Evolutionary conservation across 2,113 vertebrate genomes (phyloP).

Genomic region (Caloenas nicobarica): DNA sequence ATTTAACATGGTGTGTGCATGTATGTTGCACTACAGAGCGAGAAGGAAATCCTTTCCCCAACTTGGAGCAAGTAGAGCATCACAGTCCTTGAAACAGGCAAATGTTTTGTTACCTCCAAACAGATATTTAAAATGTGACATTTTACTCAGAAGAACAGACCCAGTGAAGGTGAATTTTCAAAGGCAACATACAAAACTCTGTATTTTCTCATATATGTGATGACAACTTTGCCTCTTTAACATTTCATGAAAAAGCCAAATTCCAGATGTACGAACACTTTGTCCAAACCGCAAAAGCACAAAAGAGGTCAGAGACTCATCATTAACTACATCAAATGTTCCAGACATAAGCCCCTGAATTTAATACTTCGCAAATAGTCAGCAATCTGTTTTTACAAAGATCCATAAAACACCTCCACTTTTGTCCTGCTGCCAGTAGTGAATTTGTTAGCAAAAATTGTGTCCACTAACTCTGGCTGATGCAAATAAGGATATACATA

Average conservation of each 20-base stretch:
- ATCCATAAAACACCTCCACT: neutral
- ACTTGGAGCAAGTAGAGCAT: neutral
- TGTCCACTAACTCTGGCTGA: neutral
- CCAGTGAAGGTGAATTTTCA: slow-evolving; percentile 1
- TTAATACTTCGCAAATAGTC: neutral
- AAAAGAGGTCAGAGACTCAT: neutral
- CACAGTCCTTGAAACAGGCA: neutral
- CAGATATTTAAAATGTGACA: neutral
- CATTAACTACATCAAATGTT: neutral
- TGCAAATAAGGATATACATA: neutral
- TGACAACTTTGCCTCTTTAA: neutral
- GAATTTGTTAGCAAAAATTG: neutral
- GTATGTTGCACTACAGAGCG: neutral
- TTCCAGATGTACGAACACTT: neutral
- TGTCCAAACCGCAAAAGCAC: slow-evolving; percentile 6
- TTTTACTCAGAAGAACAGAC: neutral
- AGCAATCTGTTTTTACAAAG: neutral
- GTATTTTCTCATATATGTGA: neutral
- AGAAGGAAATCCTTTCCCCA: neutral
- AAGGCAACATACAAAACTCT: neutral
- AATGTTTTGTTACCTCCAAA: neutral
- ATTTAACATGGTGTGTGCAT: neutral
- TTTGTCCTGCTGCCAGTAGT: neutral
- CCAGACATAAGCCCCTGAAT: neutral
- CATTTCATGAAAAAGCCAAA: neutral